Evolutionary conservation across 2,888 invertebrate genomes (phyloP).

Genomic region (Eristalis intricaria): DNA sequence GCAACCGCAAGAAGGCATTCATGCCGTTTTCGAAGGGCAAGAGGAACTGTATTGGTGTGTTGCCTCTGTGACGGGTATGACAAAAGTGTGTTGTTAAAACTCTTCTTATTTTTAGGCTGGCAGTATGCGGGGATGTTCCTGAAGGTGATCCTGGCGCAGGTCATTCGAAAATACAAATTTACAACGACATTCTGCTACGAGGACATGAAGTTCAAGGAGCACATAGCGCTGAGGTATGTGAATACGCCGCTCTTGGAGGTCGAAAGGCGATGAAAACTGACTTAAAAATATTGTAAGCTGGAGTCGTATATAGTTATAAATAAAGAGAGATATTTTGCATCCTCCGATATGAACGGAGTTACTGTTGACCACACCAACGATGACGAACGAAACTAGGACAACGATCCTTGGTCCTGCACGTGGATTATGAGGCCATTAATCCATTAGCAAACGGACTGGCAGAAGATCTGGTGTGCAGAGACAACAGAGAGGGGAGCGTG

Average conservation of each 20-base stretch:
- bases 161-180: constrained; percentile 67
- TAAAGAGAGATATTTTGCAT: no score
- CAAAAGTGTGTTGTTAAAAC: not conserved
- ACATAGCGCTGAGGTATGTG: constrained; percentile 37
- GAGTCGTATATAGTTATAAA: no score
- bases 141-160: constrained; percentile 55
- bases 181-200: constrained; percentile 61
- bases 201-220: constrained; percentile 46
- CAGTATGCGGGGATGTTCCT: constrained; percentile 68
- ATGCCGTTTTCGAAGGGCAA: constrained; percentile 75
- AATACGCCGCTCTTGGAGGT: constrained; percentile 57
- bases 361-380: no score
- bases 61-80: no score
- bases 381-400: no score
- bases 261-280: constrained; percentile 15
- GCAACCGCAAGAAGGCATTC: constrained; percentile 73
- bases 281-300: no score
- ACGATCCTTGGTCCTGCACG: no score
- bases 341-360: no score
- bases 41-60: constrained; percentile 75
- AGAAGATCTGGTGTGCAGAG: no score
- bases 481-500: no score
- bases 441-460: no score
- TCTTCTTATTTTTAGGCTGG: constrained; percentile 68
- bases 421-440: no score